phyloP scores from a whole-genome alignment of 2,113 vertebrate genomes.

The Apteryx mantelli region DNA sequence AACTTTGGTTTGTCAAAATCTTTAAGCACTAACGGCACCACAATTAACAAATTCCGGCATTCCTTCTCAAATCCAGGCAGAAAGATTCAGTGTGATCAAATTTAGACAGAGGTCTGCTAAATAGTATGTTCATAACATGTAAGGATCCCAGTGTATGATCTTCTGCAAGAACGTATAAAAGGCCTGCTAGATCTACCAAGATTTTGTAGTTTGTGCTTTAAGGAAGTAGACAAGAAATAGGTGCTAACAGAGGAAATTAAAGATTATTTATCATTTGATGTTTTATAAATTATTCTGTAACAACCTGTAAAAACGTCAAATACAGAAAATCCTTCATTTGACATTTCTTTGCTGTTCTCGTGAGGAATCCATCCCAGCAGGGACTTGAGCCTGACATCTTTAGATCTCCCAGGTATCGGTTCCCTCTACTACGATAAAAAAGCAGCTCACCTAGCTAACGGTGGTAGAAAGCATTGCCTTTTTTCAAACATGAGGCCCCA shows the following conservation, averaged over 20 bases:
- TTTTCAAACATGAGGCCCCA: neutral
- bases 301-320: slow-evolving; percentile 5
- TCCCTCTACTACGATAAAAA: neutral
- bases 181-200: neutral
- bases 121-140: neutral
- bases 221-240: neutral
- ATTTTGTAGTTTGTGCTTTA: neutral
- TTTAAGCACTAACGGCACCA: neutral
- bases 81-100: neutral
- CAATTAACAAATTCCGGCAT: neutral
- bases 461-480: neutral
- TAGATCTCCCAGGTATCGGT: neutral
- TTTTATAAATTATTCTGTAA: neutral
- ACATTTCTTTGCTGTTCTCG: neutral
- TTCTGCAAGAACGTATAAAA: neutral
- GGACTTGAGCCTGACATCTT: neutral
- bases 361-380: slow-evolving; percentile 7
- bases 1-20: neutral
- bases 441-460: neutral
- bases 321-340: neutral
- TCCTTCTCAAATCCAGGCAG: neutral
- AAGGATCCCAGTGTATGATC: neutral
- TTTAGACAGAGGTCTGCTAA: neutral
- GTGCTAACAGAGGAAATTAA: slow-evolving; percentile 9
- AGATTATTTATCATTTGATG: slow-evolving; percentile 19